Evolutionary conservation across 2,888 invertebrate genomes (phyloP).

Genomic region (Girardia tigrina): DNA sequence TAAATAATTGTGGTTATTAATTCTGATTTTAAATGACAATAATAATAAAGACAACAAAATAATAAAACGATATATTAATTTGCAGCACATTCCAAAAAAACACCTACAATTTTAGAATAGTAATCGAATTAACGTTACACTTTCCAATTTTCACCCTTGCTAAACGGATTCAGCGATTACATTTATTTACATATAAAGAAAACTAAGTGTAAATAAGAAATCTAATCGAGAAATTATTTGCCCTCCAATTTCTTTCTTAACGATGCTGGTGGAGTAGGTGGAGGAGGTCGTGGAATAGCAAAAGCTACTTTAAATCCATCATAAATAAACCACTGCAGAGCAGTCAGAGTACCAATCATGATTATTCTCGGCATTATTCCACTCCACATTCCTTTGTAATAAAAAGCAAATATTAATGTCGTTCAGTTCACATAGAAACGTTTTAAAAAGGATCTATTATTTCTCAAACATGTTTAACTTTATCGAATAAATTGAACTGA

Average conservation of each 20-base stretch:
- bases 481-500: too few species aligned
- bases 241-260: slow-evolving; percentile 34
- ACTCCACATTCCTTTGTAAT: slow-evolving; percentile 71
- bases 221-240: background rate
- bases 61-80: background rate
- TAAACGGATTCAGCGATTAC: background rate
- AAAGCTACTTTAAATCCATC: slow-evolving; percentile 69
- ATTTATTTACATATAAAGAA: slow-evolving; percentile 10
- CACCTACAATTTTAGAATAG: background rate
- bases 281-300: slow-evolving; percentile 79
- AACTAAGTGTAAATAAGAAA: background rate
- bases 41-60: too few species aligned
- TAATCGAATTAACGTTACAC: background rate
- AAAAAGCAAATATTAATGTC: too few species aligned
- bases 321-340: slow-evolving; percentile 82
- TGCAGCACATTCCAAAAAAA: background rate
- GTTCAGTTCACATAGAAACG: too few species aligned
- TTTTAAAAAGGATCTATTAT: too few species aligned
- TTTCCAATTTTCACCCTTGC: background rate
- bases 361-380: slow-evolving; percentile 71
- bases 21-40: too few species aligned
- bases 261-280: slow-evolving; percentile 54
- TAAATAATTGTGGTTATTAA: too few species aligned
- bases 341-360: slow-evolving; percentile 81
- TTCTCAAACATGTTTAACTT: too few species aligned